Conservation (phyloP, 2,888 invertebrate genomes). For the Napeogenes sylphis region DNA sequence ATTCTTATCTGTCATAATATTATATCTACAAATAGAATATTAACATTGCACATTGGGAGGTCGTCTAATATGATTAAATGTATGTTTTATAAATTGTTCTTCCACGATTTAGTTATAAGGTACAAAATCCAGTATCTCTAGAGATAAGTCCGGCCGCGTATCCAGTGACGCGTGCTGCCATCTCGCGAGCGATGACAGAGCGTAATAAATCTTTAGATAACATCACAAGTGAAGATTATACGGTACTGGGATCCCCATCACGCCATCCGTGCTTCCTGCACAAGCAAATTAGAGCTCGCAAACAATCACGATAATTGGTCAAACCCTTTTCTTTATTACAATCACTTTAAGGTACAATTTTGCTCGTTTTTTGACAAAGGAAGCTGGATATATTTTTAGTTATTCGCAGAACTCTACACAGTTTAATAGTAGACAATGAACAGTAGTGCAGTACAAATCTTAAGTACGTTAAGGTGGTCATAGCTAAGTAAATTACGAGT, state of each 20-base stretch:
- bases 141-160: constrained; percentile 59
- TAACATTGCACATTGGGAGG: constrained; percentile 35
- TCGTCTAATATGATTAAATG: constrained; percentile 21
- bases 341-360: constrained; percentile 39
- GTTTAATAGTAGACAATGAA: constrained; percentile 65
- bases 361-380: constrained; percentile 5
- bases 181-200: constrained; percentile 72
- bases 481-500: constrained; percentile 7
- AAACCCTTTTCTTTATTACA: constrained; percentile 36
- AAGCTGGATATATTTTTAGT: constrained; percentile 66
- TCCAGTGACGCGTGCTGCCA: constrained; percentile 71
- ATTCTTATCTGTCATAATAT: constrained; percentile 7
- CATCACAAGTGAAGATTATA: constrained; percentile 75
- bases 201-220: constrained; percentile 76
- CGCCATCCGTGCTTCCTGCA: constrained; percentile 75
- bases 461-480: constrained; percentile 41
- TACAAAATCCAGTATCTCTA: constrained; percentile 38
- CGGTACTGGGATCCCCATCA: constrained; percentile 68
- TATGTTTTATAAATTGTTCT: constrained; percentile 19
- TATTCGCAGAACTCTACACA: constrained; percentile 63
- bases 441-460: constrained; percentile 53
- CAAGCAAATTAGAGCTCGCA: constrained; percentile 70
- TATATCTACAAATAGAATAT: neutral
- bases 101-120: constrained; percentile 35
- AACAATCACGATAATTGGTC: constrained; percentile 46